Base-by-base conservation (phyloP, 2,797 vertebrate species). In the Schizopygopsis pylzovi region DNA sequence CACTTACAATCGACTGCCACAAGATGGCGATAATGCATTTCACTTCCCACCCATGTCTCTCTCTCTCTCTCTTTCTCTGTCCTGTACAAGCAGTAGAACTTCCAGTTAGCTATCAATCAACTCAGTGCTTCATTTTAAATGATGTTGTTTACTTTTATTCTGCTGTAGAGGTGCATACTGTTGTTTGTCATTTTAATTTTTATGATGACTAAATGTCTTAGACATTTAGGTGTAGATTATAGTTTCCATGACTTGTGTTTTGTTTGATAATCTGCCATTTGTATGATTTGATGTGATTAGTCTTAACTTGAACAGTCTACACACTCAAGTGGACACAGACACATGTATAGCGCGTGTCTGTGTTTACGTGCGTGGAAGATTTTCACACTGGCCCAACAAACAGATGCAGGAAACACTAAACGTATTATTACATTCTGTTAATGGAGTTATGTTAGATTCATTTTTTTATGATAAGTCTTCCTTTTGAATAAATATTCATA, bases 401-500 rank as follows among this genome's bases (percentile, higher is more conserved):
- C 89, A 84, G 89, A 93, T 91, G 90, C 90, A 85, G 82, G 90
- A 93, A 89, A 93, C 92, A 89, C 88, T 90, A 85, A 56, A 80
- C 90, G 90, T 93, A 89, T 90, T 93, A 68, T 84, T 88, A 63
- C 61, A 65, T 59, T 80, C 87, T 91, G 25, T 89, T 84, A 89
- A 92, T 92, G 92, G 16, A 61, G 22, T 83, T 79, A 88, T 93
- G 89, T 92, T 91, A 83, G 76, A 73, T 49, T 43, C 52, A 86
- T 89, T 89, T 87, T 83, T 86, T 82, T 90, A 93, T 94, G 93
- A 94, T 59, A 93, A 95, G 94, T 95, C 95, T 95, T 96, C 95
- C 95, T 93, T 96, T 95, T 90, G 85, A 94, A 93, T 93, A 92
- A 94, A 93, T 92, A 92, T 93, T 92, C 95, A 95, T 94, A 94